A percentile compares a stretch with the other conserved stretches of the same genome.
These are phyloP conservation scores for Drosophila eohydei DNA, from an alignment of 2,888 invertebrate genomes.

Conservation along the genomic window DNA sequence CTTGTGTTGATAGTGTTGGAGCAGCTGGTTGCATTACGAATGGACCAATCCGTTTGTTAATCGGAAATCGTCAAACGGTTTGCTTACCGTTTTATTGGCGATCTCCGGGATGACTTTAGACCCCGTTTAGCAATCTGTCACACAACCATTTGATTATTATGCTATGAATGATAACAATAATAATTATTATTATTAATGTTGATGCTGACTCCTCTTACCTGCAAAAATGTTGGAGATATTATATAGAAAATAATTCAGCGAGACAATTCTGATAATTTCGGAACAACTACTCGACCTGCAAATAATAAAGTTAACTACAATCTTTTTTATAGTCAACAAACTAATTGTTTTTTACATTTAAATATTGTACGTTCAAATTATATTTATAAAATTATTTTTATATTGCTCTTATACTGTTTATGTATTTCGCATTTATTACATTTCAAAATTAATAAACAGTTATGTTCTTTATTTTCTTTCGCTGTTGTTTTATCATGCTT, in stretches of 20 bases:
- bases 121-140: slow-evolving; percentile 84
- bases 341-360: background rate
- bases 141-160: slow-evolving; percentile 82
- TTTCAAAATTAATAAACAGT: background rate
- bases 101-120: slow-evolving; percentile 78
- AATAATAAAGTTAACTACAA: background rate
- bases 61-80: slow-evolving; percentile 42
- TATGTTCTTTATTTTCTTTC: background rate
- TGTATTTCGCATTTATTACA: background rate
- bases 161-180: slow-evolving; percentile 15
- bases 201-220: slow-evolving; percentile 10
- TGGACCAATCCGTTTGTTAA: slow-evolving; percentile 22
- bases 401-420: background rate
- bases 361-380: background rate
- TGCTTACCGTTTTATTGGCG: slow-evolving; percentile 32
- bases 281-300: slow-evolving; percentile 13
- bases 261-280: slow-evolving; percentile 10
- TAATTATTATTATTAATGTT: background rate
- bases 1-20: slow-evolving; percentile 75
- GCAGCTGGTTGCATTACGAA: slow-evolving; percentile 82
- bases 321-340: background rate
- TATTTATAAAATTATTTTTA: background rate
- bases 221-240: slow-evolving; percentile 16
- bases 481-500: slow-evolving; percentile 33
- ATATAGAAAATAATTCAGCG: slow-evolving; percentile 19